A percentile compares a stretch with the other conserved stretches of the same genome.
phyloP scores from a whole-genome alignment of 2,113 vertebrate genomes.

The Gasterosteus nipponicus region DNA sequence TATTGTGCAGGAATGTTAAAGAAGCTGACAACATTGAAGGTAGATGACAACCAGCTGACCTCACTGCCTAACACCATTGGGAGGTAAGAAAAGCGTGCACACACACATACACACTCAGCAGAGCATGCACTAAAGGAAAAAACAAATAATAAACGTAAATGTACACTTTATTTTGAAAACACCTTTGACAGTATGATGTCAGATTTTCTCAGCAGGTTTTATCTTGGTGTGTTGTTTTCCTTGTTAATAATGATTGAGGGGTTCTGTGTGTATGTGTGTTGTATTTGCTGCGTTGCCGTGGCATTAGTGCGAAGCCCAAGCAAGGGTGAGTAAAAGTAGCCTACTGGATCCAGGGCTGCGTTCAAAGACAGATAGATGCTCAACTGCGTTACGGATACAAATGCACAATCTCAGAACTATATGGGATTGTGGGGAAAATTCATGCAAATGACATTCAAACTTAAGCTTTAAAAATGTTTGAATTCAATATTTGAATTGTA shows the following conservation, averaged over 20 bases:
- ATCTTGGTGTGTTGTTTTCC: slow-evolving; percentile 49
- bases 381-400: slow-evolving; percentile 54
- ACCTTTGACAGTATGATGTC: slow-evolving; percentile 14
- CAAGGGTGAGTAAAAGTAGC: slow-evolving; percentile 79
- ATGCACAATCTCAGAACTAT: slow-evolving; percentile 16
- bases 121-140: background rate
- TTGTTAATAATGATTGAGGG: slow-evolving; percentile 65
- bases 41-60: slow-evolving; percentile 99
- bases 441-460: slow-evolving; percentile 58
- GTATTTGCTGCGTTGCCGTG: slow-evolving; percentile 76
- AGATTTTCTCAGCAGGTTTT: slow-evolving; percentile 41
- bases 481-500: background rate
- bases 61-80: slow-evolving; percentile 95
- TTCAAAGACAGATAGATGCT: slow-evolving; percentile 69
- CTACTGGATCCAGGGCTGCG: slow-evolving; percentile 64
- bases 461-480: slow-evolving; percentile 20
- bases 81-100: slow-evolving; percentile 84
- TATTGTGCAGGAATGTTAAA: slow-evolving; percentile 89
- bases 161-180: slow-evolving; percentile 21
- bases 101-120: slow-evolving; percentile 9
- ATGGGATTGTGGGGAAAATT: slow-evolving; percentile 13
- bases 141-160: slow-evolving; percentile 5
- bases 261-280: slow-evolving; percentile 80
- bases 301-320: slow-evolving; percentile 79
- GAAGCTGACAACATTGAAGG: slow-evolving; percentile 96